Base-by-base conservation (phyloP, 92 coral and sea anemone species). In the Umimayanthus chanpuru region DNA sequence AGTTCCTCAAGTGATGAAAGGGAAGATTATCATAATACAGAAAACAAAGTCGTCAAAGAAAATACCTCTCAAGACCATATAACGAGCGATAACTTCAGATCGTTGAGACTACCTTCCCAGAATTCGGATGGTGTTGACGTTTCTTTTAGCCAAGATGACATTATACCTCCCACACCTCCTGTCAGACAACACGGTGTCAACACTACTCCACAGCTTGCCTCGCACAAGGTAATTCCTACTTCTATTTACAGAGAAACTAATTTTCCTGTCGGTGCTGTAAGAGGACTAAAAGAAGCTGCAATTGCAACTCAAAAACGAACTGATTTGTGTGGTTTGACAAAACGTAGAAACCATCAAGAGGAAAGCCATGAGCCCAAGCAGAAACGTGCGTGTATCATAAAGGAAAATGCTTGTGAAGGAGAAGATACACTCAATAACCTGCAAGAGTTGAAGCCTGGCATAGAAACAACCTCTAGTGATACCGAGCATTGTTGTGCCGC, bases 141-240 rank as follows among this genome's bases (percentile, higher is more conserved):
- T 21, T 67, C 89, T 50, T 65, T 2, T 26, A 80, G 77, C 38
- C 91, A 91, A 85, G 88, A 83, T 86, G 94, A 92, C 30, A 76
- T 92, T n/a, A 92, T 92, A 49, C 94, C 94, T 15, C 94, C 94
- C 20, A 92, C 94, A 50, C 94, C 94, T 41, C 94, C 92, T 30
- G 75, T 55, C 21, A 32, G 73, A 21, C 65, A 86, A 74, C 58
- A 81, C 44, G 65, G 68, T 32, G 21, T 8, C n/a, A 72, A 53
- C 67, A 28, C 39, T 10, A 9, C 82, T 30, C 47, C 70, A 4
- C 28, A 73, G 6, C 49, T 40, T 85, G 20, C 83, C 36, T 18
- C 49, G 4, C 56, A 68, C 56, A 85, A 72, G 58, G 68, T 30
- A 30, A 43, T 49, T 71, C 73, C 76, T 20, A 44, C 61, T 4